These are phyloP conservation scores for Promerops cafer DNA, from an alignment of 2,113 vertebrate species.

Conservation along the genomic window DNA sequence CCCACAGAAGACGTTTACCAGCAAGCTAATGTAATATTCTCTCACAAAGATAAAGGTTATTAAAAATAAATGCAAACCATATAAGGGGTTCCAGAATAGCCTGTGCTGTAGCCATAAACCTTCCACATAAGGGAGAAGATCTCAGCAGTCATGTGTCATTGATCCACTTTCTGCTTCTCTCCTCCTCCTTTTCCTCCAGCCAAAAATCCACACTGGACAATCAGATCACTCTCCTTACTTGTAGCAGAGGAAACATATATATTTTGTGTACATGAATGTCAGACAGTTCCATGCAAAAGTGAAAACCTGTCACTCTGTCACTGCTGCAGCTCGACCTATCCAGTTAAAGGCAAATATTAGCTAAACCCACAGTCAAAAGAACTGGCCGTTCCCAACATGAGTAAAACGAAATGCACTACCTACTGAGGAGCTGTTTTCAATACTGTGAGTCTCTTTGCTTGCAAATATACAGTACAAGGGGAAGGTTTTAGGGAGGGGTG, in stretches of 20 bases:
- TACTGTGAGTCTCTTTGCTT: background rate
- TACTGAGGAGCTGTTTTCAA: background rate
- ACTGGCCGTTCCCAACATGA: background rate
- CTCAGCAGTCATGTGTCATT: background rate
- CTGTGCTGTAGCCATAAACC: background rate
- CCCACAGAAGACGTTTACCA: background rate
- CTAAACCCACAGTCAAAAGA: background rate
- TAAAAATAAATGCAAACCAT: slow-evolving; percentile 37
- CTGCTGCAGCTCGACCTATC: background rate
- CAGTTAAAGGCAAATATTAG: background rate
- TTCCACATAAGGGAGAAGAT: slow-evolving; percentile 16
- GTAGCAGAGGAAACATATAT: background rate
- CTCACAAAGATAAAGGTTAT: slow-evolving; percentile 1
- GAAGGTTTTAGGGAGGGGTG: background rate
- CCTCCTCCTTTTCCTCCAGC: background rate
- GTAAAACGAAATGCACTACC: background rate
- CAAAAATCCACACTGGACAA: background rate
- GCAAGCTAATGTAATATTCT: background rate
- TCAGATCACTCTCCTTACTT: background rate
- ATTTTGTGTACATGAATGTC: background rate
- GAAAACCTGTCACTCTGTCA: background rate
- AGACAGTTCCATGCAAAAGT: background rate
- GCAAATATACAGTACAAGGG: background rate
- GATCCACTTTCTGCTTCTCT: background rate
- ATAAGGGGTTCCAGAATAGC: background rate